Conservation (phyloP, 2,888 invertebrate genomes). For the Erpobdella octoculata region DNA sequence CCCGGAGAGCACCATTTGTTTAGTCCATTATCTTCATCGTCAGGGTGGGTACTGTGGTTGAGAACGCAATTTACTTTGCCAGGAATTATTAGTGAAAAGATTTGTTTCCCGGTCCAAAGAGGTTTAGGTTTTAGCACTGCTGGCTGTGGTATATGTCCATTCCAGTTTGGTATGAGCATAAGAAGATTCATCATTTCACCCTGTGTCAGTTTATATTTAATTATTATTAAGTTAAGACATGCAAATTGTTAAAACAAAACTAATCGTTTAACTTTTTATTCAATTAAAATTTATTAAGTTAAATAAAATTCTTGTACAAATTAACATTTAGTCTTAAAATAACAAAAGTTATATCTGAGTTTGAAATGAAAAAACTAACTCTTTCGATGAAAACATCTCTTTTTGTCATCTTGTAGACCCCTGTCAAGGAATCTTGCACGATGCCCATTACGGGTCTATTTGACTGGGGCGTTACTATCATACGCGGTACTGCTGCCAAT, state of each 20-base stretch:
- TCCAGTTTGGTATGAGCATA: slow-evolving; percentile 98
- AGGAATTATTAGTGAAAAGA: slow-evolving; percentile 90
- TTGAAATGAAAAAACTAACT: slow-evolving; percentile 45
- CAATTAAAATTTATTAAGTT: no score
- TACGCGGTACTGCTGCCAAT: slow-evolving; percentile 89
- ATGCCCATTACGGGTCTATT: slow-evolving; percentile 99
- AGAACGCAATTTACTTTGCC: slow-evolving; percentile 95
- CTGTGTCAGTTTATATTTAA: slow-evolving; percentile 42
- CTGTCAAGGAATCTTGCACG: slow-evolving; percentile 93
- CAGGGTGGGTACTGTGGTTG: slow-evolving; percentile 96
- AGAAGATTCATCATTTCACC: slow-evolving; percentile 97
- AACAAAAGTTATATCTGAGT: not conserved
- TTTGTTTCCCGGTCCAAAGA: slow-evolving; percentile 90
- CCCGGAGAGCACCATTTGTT: slow-evolving; percentile 99
- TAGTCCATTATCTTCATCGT: no score
- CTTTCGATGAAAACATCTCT: slow-evolving; percentile 94
- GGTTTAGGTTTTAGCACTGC: slow-evolving; percentile 91
- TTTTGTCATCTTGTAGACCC: slow-evolving; percentile 98
- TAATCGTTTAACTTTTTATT: no score
- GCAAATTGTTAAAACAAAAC: not conserved
- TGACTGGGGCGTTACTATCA: slow-evolving; percentile 95
- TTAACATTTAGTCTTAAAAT: no score
- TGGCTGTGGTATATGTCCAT: slow-evolving; percentile 96
- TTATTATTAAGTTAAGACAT: not conserved
- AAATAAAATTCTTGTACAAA: no score